Evolutionary conservation across 2,113 vertebrate species (phyloP), one percentile per base, ranked within the genome.

Genomic region (Oreochromis spilurus): DNA sequence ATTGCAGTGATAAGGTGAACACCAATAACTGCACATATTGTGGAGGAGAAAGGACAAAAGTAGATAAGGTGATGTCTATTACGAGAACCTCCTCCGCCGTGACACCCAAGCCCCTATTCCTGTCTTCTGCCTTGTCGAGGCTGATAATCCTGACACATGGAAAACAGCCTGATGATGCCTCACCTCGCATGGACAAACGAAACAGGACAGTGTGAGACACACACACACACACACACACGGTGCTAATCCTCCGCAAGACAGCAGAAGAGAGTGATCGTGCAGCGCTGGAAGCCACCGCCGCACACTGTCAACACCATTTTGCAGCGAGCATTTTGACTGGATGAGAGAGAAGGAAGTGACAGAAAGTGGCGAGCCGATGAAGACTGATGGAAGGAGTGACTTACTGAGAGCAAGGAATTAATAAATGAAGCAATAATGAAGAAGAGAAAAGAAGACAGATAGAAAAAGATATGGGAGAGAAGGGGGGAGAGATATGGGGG

Each of bases 271-370:
- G 19, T 29, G 75, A 89, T 72, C 60, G 57, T 89, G 79, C 43
- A 5, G 79, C 1, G 1, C 52, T 86, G 83, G 82, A 89, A 88
- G 88, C 87, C 70, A 60, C 54, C 21, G 53, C 77, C 87, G 50
- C 90, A 90, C 14, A 77, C 81, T 55, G 84, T 88, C 89, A 94
- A 86, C 88, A 91, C 84, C 86, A 86, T 91, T 94, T 91, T 82
- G 70, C 67, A 4, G 79, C 5, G 54, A 88, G 62, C 79, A 16
- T 82, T 84, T 83, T 80, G 79, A 88, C 79, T 65, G 38, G 81
- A 82, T 52, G 84, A 89, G 54, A 45, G 60, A n/a, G 78, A 48
- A 72, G 82, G 91, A 91, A 91, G 86, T 88, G 89, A 84, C 85
- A 85, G 83, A 81, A 88, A 72, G 84, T 34, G 53, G 45, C 2